A percentile compares a stretch with the other conserved stretches of the same genome.
These are phyloP conservation scores for Orussus abietinus DNA, from an alignment of 1,140 invertebrate species.

Conservation along the genomic window DNA sequence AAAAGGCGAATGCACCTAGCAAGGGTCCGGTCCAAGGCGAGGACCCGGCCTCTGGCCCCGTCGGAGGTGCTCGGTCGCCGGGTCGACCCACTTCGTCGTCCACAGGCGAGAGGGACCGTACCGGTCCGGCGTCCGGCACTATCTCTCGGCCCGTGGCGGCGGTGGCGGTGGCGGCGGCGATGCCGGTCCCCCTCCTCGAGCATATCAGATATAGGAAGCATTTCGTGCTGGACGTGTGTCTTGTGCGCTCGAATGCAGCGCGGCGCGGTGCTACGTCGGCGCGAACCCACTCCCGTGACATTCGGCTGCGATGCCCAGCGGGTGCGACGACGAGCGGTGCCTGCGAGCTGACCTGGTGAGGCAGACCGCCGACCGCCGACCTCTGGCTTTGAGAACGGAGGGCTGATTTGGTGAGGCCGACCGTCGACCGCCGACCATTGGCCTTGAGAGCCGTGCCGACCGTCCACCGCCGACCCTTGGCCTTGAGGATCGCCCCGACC, in stretches of 20 bases:
- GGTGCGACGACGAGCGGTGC: neutral
- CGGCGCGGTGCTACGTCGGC: slow-evolving; percentile 28
- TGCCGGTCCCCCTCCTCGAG: slow-evolving; percentile 22
- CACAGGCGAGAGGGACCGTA: slow-evolving; percentile 42
- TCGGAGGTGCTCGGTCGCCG: slow-evolving; percentile 31
- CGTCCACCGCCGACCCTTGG: no score
- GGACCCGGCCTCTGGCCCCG: slow-evolving; percentile 33
- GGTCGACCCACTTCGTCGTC: slow-evolving; percentile 42
- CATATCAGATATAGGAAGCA: slow-evolving; percentile 32
- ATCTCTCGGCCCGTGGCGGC: no score
- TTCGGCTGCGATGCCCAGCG: neutral
- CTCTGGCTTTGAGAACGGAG: no score
- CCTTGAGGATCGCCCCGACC: no score
- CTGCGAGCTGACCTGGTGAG: no score
- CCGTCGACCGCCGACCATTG: no score
- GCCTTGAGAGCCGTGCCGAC: no score
- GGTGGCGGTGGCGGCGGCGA: no score
- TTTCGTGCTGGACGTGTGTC: slow-evolving; percentile 27
- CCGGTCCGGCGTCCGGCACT: slow-evolving; percentile 20
- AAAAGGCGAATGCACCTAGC: no score
- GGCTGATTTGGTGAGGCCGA: no score
- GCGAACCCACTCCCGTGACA: neutral
- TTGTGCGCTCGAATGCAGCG: slow-evolving; percentile 28
- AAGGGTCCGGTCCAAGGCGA: no score
- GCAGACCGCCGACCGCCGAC: no score